Evolutionary conservation across 2,888 invertebrate genomes (phyloP).

Genomic region (Eupelmus urozonus): DNA sequence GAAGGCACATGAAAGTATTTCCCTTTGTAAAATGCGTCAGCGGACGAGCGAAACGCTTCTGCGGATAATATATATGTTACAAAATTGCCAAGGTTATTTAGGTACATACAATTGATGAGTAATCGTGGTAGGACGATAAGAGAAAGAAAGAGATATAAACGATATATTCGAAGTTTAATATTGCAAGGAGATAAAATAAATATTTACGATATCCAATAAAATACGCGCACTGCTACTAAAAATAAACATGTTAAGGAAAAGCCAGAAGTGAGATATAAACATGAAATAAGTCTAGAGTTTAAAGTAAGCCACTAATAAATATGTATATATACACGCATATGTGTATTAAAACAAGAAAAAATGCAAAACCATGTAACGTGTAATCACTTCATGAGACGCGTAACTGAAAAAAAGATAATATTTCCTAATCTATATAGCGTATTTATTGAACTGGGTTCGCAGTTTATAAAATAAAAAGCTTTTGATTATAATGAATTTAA

Average conservation of each 20-base stretch:
- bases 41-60: constrained; percentile 43
- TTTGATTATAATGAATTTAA: constrained; percentile 25
- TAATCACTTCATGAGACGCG: constrained; percentile 41
- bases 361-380: constrained; percentile 32
- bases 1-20: constrained; percentile 58
- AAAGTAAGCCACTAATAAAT: constrained; percentile 51
- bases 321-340: constrained; percentile 58
- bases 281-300: constrained; percentile 44
- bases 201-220: constrained; percentile 33
- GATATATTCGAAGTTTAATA: constrained; percentile 45
- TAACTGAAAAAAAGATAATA: constrained; percentile 37
- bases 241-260: constrained; percentile 31
- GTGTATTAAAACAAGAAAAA: constrained; percentile 47
- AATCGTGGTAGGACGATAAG: constrained; percentile 4
- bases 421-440: constrained; percentile 55
- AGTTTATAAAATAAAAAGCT: constrained; percentile 39
- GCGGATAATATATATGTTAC: constrained; percentile 45
- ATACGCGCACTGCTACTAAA: constrained; percentile 37
- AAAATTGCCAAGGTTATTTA: constrained; percentile 48
- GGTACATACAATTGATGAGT: constrained; percentile 19
- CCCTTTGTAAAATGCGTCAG: constrained; percentile 49
- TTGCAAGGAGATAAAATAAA: constrained; percentile 16
- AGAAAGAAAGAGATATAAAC: constrained; percentile 12
- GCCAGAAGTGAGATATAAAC: constrained; percentile 46
- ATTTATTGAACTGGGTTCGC: constrained; percentile 36